phyloP scores from a whole-genome alignment of 2,888 invertebrate genomes.

The Dugesia japonica region DNA sequence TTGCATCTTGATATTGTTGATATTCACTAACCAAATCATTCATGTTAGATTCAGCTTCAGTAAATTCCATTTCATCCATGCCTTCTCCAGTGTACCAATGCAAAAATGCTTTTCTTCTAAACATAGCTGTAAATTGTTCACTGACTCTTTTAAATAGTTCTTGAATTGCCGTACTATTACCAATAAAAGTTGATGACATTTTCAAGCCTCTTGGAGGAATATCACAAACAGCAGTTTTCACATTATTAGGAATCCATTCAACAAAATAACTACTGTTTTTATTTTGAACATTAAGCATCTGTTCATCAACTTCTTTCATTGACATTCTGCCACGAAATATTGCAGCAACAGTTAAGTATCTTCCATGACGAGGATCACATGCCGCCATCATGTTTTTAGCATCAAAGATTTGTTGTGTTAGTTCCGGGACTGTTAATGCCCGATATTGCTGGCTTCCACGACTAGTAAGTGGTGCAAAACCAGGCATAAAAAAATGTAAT shows the following conservation, averaged over 20 bases:
- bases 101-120: constrained; percentile 33
- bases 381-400: constrained; percentile 30
- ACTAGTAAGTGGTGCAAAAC: constrained; percentile 22
- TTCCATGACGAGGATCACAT: constrained; percentile 21
- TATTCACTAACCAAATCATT: constrained; percentile 30
- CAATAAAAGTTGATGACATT: constrained; percentile 29
- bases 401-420: constrained; percentile 28
- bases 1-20: not conserved
- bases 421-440: not conserved
- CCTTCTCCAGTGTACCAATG: constrained; percentile 33
- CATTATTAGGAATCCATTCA: constrained; percentile 33
- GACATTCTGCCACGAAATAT: constrained; percentile 26
- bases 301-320: constrained; percentile 30
- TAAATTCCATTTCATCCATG: constrained; percentile 32
- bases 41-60: constrained; percentile 26
- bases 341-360: constrained; percentile 28
- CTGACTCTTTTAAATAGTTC: constrained; percentile 25
- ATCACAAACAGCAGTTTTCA: constrained; percentile 31
- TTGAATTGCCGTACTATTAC: constrained; percentile 27
- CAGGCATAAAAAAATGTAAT: constrained; percentile 30
- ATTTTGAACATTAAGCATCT: constrained; percentile 27
- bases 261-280: constrained; percentile 28
- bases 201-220: constrained; percentile 22
- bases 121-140: constrained; percentile 32
- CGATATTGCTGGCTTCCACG: not conserved